Conservation (phyloP, 2,797 vertebrate species). For the Sebastes cheni region DNA sequence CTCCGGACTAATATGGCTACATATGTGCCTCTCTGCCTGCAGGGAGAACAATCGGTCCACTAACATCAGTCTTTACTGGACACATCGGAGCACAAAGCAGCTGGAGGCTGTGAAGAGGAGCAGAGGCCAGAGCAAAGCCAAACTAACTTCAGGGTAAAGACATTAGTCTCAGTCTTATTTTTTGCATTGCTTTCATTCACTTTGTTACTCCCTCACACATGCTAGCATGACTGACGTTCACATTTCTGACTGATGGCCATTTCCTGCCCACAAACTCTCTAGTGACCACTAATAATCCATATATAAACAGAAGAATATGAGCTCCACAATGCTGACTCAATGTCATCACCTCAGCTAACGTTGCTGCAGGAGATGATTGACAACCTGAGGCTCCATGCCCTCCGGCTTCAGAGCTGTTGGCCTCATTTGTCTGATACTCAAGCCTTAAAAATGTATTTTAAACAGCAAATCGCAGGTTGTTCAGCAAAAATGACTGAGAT, state of each 20-base stretch:
- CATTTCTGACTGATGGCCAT: neutral
- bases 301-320: neutral
- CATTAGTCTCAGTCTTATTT: constrained; percentile 19
- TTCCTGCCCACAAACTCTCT: neutral
- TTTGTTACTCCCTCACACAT: neutral
- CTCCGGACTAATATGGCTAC: constrained; percentile 16
- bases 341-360: neutral
- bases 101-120: constrained; percentile 13
- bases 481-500: neutral
- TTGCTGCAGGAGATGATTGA: constrained; percentile 3
- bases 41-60: constrained; percentile 18
- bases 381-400: neutral
- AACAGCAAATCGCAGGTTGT: neutral
- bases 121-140: constrained; percentile 5
- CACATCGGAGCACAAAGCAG: constrained; percentile 22
- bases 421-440: constrained; percentile 2
- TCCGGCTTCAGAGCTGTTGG: neutral
- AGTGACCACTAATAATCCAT: neutral
- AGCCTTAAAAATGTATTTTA: neutral
- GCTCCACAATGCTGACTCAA: neutral
- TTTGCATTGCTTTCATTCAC: neutral
- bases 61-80: constrained; percentile 47
- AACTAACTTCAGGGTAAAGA: constrained; percentile 12
- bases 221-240: neutral
- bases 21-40: constrained; percentile 31